Percentiles rank a stretch among this genome's conserved stretches.
Evolutionary conservation across 2,888 invertebrate genomes (phyloP).

Genomic region (Hirudinaria manillensis): DNA sequence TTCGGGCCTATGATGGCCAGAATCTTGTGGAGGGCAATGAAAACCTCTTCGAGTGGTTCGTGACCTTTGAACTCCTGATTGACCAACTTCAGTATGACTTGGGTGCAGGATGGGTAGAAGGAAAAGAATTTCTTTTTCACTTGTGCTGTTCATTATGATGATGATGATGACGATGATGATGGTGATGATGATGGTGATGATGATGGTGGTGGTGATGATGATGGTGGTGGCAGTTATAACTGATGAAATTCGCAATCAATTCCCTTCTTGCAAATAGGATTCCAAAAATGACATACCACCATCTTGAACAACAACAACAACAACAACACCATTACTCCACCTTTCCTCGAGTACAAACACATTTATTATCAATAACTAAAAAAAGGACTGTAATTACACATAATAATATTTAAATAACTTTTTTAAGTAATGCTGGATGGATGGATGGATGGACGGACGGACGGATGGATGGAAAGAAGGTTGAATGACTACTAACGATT

Average conservation of each 20-base stretch:
- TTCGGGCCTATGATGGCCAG: neutral
- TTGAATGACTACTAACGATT: neutral
- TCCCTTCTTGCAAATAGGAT: no score
- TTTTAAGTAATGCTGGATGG: no score
- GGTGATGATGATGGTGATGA: neutral
- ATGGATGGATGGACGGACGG: no score
- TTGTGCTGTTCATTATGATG: neutral
- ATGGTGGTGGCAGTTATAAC: neutral
- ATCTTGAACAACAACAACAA: no score
- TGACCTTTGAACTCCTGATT: neutral
- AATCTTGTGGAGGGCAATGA: neutral
- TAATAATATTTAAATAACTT: no score
- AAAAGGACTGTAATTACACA: no score
- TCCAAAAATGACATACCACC: no score
- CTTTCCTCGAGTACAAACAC: no score
- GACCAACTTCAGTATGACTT: neutral
- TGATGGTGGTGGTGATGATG: neutral
- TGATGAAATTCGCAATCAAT: no score
- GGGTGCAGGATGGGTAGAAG: neutral
- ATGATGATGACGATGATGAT: slow-evolving; percentile 10
- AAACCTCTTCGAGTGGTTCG: neutral
- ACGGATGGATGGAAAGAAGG: neutral
- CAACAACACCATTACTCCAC: no score
- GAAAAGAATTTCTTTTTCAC: slow-evolving; percentile 3
- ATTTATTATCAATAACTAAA: no score